These are phyloP conservation scores for Hypocryptadius cinnamomeus DNA, from an alignment of 2,113 vertebrate species.

Conservation along the genomic window DNA sequence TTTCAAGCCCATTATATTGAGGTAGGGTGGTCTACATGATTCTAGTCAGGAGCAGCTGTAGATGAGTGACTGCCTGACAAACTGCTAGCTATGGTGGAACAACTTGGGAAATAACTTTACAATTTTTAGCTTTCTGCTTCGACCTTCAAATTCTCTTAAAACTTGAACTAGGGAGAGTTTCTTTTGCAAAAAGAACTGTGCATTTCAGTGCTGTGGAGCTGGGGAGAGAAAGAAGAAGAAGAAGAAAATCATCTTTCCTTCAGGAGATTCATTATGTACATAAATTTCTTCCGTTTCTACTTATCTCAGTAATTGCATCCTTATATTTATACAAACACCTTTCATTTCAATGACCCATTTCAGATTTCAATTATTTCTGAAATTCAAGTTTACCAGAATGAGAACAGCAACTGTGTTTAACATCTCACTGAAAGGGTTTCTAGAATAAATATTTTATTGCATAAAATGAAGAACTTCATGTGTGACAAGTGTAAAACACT, in stretches of 20 bases:
- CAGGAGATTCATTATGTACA: background rate
- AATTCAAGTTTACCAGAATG: background rate
- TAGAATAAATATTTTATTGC: background rate
- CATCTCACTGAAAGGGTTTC: background rate
- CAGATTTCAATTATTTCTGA: background rate
- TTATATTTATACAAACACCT: background rate
- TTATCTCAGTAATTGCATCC: background rate
- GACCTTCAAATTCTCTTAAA: background rate
- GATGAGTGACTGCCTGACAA: background rate
- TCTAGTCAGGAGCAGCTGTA: background rate
- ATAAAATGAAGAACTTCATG: background rate
- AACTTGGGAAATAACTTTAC: background rate
- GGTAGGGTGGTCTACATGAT: background rate
- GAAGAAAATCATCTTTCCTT: background rate
- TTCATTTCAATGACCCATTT: background rate
- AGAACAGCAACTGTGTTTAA: background rate
- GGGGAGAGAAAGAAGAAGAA: background rate
- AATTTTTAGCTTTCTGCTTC: background rate
- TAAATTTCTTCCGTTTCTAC: background rate
- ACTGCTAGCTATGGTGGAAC: background rate
- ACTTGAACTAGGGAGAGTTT: background rate
- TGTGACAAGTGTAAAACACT: background rate
- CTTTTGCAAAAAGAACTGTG: background rate
- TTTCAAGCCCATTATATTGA: background rate
- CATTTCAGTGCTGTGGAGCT: background rate